Conservation (phyloP, 2,888 invertebrate genomes). For the Caprella mutica region DNA sequence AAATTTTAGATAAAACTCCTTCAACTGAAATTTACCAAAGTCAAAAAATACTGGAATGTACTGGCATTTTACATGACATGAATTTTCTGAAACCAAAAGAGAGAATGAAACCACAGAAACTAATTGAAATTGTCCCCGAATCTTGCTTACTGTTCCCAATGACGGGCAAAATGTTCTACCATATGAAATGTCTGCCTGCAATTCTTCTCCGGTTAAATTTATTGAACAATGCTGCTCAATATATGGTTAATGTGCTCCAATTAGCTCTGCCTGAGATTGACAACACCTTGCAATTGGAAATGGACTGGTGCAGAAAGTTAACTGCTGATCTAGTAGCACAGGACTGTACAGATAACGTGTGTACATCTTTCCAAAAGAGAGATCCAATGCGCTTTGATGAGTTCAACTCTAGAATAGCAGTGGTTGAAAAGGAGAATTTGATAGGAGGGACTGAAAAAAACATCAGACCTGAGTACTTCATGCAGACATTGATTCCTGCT, state of each 20-base stretch:
- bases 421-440: no score
- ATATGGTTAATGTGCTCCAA: conserved; percentile 51
- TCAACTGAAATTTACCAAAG: conserved; percentile 51
- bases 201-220: conserved; percentile 64
- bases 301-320: neutral
- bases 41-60: no score
- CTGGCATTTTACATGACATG: no score
- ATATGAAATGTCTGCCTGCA: conserved; percentile 70
- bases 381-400: neutral
- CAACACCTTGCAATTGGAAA: conserved; percentile 10
- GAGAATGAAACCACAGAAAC: neutral
- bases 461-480: no score
- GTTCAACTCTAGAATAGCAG: neutral
- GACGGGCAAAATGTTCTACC: conserved; percentile 60
- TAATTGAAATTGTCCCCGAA: conserved; percentile 74
- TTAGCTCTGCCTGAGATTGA: conserved; percentile 35
- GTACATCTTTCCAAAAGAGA: neutral
- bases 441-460: neutral
- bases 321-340: neutral
- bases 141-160: conserved; percentile 56
- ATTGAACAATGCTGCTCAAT: conserved; percentile 60
- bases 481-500: conserved; percentile 57
- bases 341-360: neutral
- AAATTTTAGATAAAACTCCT: conserved; percentile 49
- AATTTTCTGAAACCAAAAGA: conserved; percentile 37